A percentile compares a stretch with the other conserved stretches of the same genome.
Evolutionary conservation across 2,797 vertebrate genomes (phyloP).

Genomic region (Ibycter americanus): DNA sequence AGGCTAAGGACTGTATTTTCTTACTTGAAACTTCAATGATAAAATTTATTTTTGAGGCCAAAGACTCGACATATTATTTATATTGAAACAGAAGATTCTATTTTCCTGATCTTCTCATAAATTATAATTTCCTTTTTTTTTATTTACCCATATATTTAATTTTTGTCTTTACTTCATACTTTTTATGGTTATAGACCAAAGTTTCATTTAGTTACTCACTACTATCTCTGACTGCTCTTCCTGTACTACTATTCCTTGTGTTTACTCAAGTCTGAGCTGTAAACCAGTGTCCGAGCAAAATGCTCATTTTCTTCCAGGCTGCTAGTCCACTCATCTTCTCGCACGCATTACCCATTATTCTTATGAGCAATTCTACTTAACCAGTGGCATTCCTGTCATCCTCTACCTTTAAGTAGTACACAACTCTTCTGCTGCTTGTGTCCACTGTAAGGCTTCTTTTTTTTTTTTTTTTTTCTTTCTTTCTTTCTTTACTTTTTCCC

Average conservation of each 20-base stretch:
- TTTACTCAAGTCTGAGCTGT: not conserved
- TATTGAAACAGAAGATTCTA: not conserved
- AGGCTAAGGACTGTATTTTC: not conserved
- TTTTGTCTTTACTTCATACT: not conserved
- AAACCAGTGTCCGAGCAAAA: not conserved
- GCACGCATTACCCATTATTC: not conserved
- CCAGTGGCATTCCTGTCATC: not conserved
- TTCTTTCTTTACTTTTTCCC: not conserved
- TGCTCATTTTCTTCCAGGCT: not conserved
- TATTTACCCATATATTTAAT: not conserved
- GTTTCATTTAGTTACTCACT: not conserved
- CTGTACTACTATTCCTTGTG: not conserved
- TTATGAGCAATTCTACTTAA: not conserved
- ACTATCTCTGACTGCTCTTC: not conserved
- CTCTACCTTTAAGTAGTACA: not conserved
- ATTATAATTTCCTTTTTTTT: not conserved
- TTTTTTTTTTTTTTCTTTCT: not conserved
- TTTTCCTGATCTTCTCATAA: not conserved
- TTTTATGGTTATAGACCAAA: not conserved
- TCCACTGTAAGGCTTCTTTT: fast-evolving
- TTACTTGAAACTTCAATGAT: not conserved
- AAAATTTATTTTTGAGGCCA: not conserved
- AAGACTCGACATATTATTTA: not conserved
- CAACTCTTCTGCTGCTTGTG: not conserved
- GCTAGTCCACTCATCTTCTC: not conserved